Percentiles rank a stretch among this genome's conserved stretches.
Conservation (phyloP, 2,888 invertebrate species). For the Litoditis marina region DNA sequence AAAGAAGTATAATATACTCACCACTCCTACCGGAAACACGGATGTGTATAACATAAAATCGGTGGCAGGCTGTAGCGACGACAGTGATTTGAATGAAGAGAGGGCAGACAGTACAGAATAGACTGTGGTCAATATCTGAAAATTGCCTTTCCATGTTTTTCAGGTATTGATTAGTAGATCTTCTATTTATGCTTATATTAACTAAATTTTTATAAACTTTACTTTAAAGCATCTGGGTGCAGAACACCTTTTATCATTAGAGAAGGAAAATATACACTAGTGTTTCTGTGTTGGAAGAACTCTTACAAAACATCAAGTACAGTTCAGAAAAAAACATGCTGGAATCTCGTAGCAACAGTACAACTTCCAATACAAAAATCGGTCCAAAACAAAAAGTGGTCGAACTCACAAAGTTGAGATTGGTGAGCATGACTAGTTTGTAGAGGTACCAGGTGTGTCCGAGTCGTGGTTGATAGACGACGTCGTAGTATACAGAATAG, state of each 20-base stretch:
- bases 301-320: neutral
- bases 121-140: conserved; percentile 22
- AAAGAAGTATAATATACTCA: no score
- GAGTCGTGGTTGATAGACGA: conserved; percentile 47
- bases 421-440: conserved; percentile 60
- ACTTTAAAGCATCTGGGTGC: no score
- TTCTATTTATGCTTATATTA: no score
- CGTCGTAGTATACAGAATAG: conserved; percentile 49
- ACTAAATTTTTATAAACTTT: no score
- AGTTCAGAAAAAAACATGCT: no score
- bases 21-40: conserved; percentile 54
- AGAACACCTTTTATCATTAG: no score
- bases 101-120: conserved; percentile 25
- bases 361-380: no score
- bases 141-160: no score
- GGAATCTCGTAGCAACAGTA: no score
- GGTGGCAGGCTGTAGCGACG: conserved; percentile 2
- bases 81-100: neutral
- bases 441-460: conserved; percentile 50
- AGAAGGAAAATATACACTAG: no score
- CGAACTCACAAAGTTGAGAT: conserved; percentile 57
- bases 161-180: no score
- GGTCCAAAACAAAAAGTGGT: no score
- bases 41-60: conserved; percentile 52
- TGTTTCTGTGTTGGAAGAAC: neutral